Evolutionary conservation across 2,113 vertebrate species (phyloP), one percentile per base, ranked within the genome.

Genomic region (Aphelocoma coerulescens): DNA sequence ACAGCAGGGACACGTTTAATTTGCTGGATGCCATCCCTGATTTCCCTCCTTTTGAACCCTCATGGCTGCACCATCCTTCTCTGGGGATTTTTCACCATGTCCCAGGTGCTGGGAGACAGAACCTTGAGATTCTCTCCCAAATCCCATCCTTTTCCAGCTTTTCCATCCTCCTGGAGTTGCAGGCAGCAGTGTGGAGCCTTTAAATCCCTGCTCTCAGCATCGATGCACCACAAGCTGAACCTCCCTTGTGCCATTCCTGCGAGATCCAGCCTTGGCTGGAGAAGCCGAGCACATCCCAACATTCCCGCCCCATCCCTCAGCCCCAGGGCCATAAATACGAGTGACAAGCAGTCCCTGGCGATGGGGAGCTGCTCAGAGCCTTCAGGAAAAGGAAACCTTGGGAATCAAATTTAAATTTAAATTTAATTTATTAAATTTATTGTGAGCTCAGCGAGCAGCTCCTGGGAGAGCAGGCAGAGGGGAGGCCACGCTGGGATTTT

Each of bases 211-310:
- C 52, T 81, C 23, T 57, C 51, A 43, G 65, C 59, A 15, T 1
- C 2, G 16, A 5, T 7, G 1, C 54, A 61, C 37, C 77, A 51
- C 0, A 0, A 35, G 41, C 69, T 10, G 0, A 21, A 30, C 5
- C 21, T 61, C 24, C 49, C 37, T 41, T 13, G 83, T 52, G 91
- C 46, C 1, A 1, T 30, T 61, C 18, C 63, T 58, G 80, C 37
- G 28, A 77, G 84, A 30, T 33, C 48, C 46, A 49, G 23, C 58
- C 67, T 61, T 72, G 58, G 35, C 49, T n/a, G 2, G 3, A 35
- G 61, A 19, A 80, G 39, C 81, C 1, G 1, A 46, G 63, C 27
- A 3, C 39, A 10, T 41, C 79, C 49, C 49, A 46, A 10, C 27
- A 26, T 21, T 57, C 32, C 32, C 41, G 44, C 80, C 44, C 66